Evolutionary conservation across 1,140 invertebrate genomes (phyloP).

Genomic region (Bombus sylvicola): DNA sequence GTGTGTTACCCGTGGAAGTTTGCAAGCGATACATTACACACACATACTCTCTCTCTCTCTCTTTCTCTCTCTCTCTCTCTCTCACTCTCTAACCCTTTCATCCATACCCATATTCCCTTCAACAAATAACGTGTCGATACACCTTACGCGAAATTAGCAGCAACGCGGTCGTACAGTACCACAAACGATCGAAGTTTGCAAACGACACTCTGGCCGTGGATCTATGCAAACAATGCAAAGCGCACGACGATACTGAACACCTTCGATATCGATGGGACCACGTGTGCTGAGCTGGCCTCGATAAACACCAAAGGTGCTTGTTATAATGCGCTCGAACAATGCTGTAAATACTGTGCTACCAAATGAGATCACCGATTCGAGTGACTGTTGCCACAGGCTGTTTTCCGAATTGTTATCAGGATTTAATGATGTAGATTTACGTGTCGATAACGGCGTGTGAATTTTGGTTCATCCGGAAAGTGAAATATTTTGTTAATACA

Average conservation of each 20-base stretch:
- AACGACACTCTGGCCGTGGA: constrained; percentile 23
- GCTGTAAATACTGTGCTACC: neutral
- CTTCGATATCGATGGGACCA: constrained; percentile 9
- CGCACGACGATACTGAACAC: constrained; percentile 1
- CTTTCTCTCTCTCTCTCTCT: too few species aligned
- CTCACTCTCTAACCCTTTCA: too few species aligned
- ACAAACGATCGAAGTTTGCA: constrained; percentile 38
- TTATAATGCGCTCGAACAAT: constrained; percentile 27
- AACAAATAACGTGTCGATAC: neutral
- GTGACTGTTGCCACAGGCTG: neutral
- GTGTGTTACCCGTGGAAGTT: neutral
- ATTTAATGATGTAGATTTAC: neutral
- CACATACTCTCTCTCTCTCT: too few species aligned
- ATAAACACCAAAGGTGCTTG: constrained; percentile 39
- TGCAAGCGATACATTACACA: neutral
- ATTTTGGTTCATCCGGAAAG: neutral
- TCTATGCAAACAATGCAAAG: constrained; percentile 36
- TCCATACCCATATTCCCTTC: neutral
- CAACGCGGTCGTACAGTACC: neutral
- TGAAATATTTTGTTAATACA: too few species aligned
- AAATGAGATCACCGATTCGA: neutral
- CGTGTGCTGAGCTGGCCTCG: neutral
- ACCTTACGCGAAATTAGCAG: constrained; percentile 32
- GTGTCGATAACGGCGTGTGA: neutral
- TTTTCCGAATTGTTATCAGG: neutral